phyloP scores from a whole-genome alignment of 2,888 invertebrate genomes.

The Andricus curvator region DNA sequence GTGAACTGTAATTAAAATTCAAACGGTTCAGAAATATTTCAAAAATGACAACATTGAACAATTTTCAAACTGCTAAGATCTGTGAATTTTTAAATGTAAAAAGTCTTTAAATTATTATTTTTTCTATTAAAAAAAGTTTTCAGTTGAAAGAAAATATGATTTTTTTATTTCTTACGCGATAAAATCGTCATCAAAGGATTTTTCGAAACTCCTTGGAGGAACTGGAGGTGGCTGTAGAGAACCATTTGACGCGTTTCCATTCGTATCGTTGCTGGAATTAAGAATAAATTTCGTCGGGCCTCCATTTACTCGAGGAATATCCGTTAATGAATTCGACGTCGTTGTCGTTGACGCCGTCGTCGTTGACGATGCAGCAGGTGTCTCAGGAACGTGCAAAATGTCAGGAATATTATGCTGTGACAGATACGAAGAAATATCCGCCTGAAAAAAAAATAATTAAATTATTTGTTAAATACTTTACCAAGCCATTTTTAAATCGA shows the following conservation, averaged over 20 bases:
- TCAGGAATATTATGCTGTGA: constrained; percentile 79
- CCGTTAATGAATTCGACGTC: constrained; percentile 51
- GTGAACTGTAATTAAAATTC: too few species aligned
- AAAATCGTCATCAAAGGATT: constrained; percentile 74
- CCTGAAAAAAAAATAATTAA: constrained; percentile 57
- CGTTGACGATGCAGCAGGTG: constrained; percentile 50
- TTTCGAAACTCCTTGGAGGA: constrained; percentile 75
- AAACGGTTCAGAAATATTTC: too few species aligned
- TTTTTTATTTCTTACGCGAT: constrained; percentile 63
- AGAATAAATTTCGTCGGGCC: constrained; percentile 60
- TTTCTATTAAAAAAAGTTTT: too few species aligned
- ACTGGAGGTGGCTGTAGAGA: constrained; percentile 72
- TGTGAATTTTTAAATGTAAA: too few species aligned
- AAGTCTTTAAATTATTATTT: too few species aligned
- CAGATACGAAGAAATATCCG: constrained; percentile 80
- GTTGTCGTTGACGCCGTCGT: constrained; percentile 49
- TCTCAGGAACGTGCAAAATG: constrained; percentile 76
- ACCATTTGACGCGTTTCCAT: constrained; percentile 76
- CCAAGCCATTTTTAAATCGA: too few species aligned
- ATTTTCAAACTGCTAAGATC: too few species aligned
- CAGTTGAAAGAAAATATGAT: too few species aligned
- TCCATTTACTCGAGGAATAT: constrained; percentile 70
- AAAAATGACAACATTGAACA: too few species aligned
- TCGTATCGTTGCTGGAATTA: constrained; percentile 67
- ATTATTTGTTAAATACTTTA: too few species aligned